These are phyloP conservation scores for Ceratitis capitata DNA, from an alignment of 1,140 invertebrate species.

Conservation along the genomic window DNA sequence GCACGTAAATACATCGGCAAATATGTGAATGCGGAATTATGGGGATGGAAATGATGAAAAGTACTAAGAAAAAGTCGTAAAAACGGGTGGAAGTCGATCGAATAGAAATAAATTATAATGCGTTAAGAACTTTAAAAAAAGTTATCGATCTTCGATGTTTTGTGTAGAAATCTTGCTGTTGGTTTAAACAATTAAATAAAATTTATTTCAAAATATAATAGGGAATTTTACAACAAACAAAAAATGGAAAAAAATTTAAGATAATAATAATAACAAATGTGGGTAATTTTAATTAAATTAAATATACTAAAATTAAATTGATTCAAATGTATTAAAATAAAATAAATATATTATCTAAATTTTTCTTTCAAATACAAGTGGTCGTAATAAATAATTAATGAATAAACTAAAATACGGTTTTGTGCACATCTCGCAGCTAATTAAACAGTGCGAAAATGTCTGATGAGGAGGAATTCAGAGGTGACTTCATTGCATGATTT, in stretches of 20 bases:
- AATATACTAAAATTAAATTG: too few species aligned
- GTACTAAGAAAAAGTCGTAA: too few species aligned
- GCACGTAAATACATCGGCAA: not conserved
- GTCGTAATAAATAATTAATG: not conserved
- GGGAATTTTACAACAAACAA: too few species aligned
- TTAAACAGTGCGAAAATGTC: slow-evolving; percentile 23
- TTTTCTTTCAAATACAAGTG: not conserved
- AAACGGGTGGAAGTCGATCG: too few species aligned
- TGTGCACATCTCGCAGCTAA: not conserved
- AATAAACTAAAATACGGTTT: not conserved
- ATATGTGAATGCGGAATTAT: not conserved
- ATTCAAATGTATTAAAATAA: too few species aligned
- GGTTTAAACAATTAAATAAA: too few species aligned
- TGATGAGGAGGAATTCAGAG: not conserved
- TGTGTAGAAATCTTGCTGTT: not conserved
- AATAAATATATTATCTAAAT: not conserved
- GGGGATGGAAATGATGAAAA: not conserved
- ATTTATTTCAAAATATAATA: too few species aligned
- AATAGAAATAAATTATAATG: too few species aligned
- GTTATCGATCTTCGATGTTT: not conserved
- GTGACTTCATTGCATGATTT: slow-evolving; percentile 30
- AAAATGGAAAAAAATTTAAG: too few species aligned
- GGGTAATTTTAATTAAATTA: too few species aligned
- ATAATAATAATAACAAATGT: too few species aligned
- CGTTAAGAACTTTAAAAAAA: not conserved